Evolutionary conservation across 2,113 vertebrate species (phyloP).

Genomic region (Gyps fulvus): DNA sequence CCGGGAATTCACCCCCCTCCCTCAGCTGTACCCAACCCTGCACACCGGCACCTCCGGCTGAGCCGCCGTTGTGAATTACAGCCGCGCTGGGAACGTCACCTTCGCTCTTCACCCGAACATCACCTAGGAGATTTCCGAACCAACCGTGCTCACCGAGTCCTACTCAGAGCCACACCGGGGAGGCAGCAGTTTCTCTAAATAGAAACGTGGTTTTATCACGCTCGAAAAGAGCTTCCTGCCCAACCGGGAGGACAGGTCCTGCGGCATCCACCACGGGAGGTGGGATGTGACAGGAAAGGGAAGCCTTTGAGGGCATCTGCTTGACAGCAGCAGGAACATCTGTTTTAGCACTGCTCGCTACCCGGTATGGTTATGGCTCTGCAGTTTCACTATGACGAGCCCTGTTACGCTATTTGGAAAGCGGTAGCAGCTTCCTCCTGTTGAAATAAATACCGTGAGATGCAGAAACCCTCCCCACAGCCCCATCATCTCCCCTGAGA

Average conservation of each 20-base stretch:
- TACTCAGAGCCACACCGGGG: accelerated
- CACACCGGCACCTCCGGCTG: background rate
- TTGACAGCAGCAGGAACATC: background rate
- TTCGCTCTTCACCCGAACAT: too few relatives aligned
- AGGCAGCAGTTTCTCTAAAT: background rate
- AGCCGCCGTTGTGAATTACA: background rate
- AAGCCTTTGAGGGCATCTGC: background rate
- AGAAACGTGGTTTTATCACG: background rate
- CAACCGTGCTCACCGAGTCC: accelerated
- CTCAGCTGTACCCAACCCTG: background rate
- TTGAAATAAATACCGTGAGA: background rate
- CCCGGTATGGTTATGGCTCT: background rate
- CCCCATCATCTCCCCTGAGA: background rate
- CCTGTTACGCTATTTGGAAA: background rate
- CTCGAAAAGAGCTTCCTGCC: background rate
- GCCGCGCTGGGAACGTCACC: accelerated
- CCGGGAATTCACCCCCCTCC: too few relatives aligned
- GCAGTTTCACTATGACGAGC: background rate
- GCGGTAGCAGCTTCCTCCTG: background rate
- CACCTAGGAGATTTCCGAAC: accelerated
- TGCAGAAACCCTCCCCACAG: background rate
- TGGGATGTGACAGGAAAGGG: background rate
- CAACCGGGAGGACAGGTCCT: background rate
- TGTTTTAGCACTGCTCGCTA: background rate
- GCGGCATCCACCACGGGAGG: background rate